phyloP scores from a whole-genome alignment of 2,113 vertebrate species.

The Sphaerodactylus townsendi region DNA sequence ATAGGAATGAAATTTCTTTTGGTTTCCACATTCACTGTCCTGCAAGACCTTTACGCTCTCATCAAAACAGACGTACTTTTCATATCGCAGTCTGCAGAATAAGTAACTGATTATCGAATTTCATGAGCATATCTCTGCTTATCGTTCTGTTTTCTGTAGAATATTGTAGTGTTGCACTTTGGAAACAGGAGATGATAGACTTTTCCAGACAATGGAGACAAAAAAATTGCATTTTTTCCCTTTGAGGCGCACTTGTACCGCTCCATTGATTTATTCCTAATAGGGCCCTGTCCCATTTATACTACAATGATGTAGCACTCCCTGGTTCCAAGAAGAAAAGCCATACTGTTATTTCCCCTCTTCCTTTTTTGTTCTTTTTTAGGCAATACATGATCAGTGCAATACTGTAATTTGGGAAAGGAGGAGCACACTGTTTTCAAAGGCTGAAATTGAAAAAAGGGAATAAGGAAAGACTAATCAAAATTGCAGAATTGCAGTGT shows the following conservation, averaged over 20 bases:
- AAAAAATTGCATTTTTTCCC: neutral
- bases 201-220: neutral
- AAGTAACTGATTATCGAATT: fast-evolving
- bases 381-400: neutral
- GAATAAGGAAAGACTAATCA: neutral
- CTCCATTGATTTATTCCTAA: neutral
- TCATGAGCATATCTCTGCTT: neutral
- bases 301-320: neutral
- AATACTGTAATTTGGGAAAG: neutral
- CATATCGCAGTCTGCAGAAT: neutral
- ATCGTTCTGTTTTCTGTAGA: neutral
- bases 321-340: neutral
- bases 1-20: neutral
- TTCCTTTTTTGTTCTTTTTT: too few relatives aligned
- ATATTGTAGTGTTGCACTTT: neutral
- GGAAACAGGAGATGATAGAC: neutral
- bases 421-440: neutral
- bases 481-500: neutral
- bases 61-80: neutral
- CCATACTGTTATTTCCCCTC: neutral
- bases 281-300: neutral
- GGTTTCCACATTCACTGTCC: neutral
- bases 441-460: neutral
- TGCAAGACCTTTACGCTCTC: neutral
- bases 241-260: neutral